Conservation (phyloP, 1,140 invertebrate species). For the Drosophila lowei region DNA sequence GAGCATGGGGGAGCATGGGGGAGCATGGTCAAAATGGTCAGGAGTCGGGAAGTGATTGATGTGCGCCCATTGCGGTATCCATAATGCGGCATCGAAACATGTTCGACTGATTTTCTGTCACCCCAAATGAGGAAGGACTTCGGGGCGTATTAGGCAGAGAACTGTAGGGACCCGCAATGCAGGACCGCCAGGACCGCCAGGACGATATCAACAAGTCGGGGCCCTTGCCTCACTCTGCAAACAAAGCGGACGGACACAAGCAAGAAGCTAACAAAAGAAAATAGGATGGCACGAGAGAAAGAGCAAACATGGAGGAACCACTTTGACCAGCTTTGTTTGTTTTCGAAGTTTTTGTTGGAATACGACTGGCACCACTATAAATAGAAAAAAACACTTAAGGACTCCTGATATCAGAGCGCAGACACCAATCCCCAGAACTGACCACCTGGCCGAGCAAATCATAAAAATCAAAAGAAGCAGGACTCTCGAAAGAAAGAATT, state of each 20-base stretch:
- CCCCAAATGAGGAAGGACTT: background rate
- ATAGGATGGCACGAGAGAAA: background rate
- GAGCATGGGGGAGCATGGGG: no score
- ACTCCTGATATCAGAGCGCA: constrained; percentile 18
- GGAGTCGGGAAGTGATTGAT: constrained; percentile 66
- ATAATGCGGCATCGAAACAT: constrained; percentile 28
- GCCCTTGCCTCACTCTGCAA: no score
- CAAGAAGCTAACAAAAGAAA: no score
- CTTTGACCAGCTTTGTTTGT: constrained; percentile 27
- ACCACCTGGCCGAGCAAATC: constrained; percentile 61
- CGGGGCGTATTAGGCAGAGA: background rate
- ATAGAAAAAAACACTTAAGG: constrained; percentile 58
- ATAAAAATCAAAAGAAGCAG: constrained; percentile 50
- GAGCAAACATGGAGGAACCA: background rate
- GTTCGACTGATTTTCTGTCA: constrained; percentile 25
- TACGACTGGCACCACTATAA: constrained; percentile 37
- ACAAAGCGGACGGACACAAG: no score
- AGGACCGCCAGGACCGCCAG: no score
- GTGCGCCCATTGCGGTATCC: constrained; percentile 40
- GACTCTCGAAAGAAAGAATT: constrained; percentile 55
- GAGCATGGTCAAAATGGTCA: background rate
- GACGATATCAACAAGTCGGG: no score
- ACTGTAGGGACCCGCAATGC: no score
- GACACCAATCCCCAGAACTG: constrained; percentile 1
- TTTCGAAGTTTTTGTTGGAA: constrained; percentile 24